These are phyloP conservation scores for Gavia stellata DNA, from an alignment of 2,113 vertebrate species.

Conservation along the genomic window DNA sequence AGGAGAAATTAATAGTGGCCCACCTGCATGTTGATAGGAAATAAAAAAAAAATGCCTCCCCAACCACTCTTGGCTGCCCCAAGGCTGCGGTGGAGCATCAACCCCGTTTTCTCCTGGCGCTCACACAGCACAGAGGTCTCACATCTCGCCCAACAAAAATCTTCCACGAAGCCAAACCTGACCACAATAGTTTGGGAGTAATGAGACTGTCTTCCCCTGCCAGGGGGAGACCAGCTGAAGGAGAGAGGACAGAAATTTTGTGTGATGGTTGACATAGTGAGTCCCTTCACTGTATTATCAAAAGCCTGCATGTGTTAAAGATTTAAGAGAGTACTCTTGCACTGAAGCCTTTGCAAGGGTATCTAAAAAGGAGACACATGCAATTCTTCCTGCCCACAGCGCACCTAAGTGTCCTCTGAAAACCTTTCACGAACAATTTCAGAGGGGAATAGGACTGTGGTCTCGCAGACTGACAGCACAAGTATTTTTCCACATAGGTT, in stretches of 20 bases:
- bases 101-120: fast-evolving
- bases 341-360: not conserved
- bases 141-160: fast-evolving
- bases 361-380: not conserved
- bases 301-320: not conserved
- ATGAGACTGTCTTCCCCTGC: not conserved
- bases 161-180: not conserved
- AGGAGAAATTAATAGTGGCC: not conserved
- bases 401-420: not conserved
- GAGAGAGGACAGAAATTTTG: not conserved
- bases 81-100: not conserved
- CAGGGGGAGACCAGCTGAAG: not conserved
- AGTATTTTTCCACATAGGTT: not conserved
- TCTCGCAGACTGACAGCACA: not conserved
- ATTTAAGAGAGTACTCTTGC: not conserved
- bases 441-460: not conserved
- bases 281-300: not conserved
- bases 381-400: not conserved
- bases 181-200: fast-evolving
- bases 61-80: not conserved
- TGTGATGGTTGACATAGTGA: not conserved
- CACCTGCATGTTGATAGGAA: not conserved
- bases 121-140: fast-evolving
- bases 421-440: not conserved
- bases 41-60: not conserved